Evolutionary conservation across 1,140 invertebrate species (phyloP), one percentile per base, ranked within the genome.

Genomic region (Temnothorax longispinosus): DNA sequence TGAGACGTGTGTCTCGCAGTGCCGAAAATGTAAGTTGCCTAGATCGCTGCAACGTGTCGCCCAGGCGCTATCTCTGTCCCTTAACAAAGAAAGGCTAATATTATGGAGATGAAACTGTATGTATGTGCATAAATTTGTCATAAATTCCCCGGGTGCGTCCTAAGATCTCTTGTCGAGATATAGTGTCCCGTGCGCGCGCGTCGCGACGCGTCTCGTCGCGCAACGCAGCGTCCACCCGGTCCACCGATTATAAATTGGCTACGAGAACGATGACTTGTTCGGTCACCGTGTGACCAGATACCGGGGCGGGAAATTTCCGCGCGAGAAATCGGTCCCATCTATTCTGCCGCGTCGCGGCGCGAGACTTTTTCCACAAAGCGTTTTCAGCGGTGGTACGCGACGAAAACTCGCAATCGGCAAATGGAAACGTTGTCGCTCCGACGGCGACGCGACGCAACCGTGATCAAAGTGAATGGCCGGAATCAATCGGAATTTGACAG

Each of bases 401-500:
- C n/a, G 76, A 64, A 32, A 41, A 10, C 6, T 11, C 56, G 64
- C 84, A 64, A 74, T 74, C 71, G 44, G 52, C 72, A 56, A 90
- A 90, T 89, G 77, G 88, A 89, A 85, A 81, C 62, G 71, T 75
- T 77, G 82, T 60, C 75, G 87, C 62, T 65, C 27, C 50, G 38
- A 54, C 62, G 47, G 67, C 81, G 81, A 81, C 27, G 21, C 44
- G 54, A 54, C 56, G 65, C 87, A 56, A 86, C 32, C 32, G 62
- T 84, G 87, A 90, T 90, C 89, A 89, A 89, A 90, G 85, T 75
- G 87, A 90, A 86, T 84, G 76, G 65, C 21, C 71, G 56, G 41
- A 89, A 89, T 87, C 85, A 90, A 74, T 60, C 85, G 69, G 72
- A 84, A 87, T 87, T 90, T 89, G 88, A 89, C 76, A 62, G 88